Base-by-base conservation (phyloP, 2,797 vertebrate species). In the Pachyuromys duprasi region DNA sequence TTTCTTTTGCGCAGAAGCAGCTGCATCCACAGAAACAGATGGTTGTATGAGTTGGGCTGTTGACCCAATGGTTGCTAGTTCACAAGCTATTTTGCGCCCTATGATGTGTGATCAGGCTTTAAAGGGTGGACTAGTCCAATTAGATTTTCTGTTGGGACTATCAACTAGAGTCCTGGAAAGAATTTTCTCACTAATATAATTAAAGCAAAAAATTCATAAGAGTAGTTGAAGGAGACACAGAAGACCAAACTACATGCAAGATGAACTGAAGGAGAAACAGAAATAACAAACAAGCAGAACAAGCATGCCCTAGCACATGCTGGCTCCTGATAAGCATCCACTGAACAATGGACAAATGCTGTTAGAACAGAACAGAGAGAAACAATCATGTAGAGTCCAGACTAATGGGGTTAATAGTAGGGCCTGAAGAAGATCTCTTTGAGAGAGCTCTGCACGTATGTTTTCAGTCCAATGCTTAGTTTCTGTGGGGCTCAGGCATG, bases 81-180 rank as follows among this genome's bases (percentile, higher is more conserved):
- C 12, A n/a, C 65, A 42, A 89, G 53, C 36, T 65, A 39, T 63
- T 94, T 72, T 53, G 22, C 93, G 57, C 75, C 69, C 74, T 75
- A 65, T 33, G 53, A n/a, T 70, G 42, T 94, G 67, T 62, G 76
- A 93, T 45, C 17, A 53, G 80, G 36, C 15, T 86, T 74, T 75
- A 62, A 78, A 93, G 65, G 70, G 83, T 83, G 49, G 91, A 70
- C 53, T 42, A 24, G 69, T 53, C 36, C 18, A 39, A 26, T 31
- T 92, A 94, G 67, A 96, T 60, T 82, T 96, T 94, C 39, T 89
- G 62, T 90, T 89, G 81, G 72, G 20, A 88, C n/a, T 86, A 89
- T 81, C 62, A 75, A 3, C 22, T 80, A 57, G 39, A 74, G 70
- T 86, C 24, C 69, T 60, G 72, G 62, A 84, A 79, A 86, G 63